Base-by-base conservation (phyloP, 2,113 vertebrate genomes). In the Vulpes vulpes region DNA sequence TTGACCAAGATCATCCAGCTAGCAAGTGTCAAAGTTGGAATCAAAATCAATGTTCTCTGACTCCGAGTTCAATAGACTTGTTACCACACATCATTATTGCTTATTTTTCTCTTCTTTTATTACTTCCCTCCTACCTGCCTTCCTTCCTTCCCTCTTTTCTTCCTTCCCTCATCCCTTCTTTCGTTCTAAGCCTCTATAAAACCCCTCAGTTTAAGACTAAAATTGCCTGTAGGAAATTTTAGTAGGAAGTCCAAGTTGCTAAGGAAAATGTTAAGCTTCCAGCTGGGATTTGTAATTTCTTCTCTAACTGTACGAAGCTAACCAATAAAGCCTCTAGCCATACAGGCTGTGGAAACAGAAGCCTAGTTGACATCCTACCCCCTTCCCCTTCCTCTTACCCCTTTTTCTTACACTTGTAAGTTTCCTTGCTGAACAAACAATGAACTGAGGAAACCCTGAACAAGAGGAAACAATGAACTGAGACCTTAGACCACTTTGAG, bases 191-290 rank as follows among this genome's bases (percentile, higher is more conserved):
- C 27, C 30, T 97, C 80, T 74, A 4, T 65, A 43, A 91, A 94
- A 67, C 2, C 14, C 17, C 8, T 35, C 15, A 65, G 7, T 81
- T 80, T 74, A 94, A 87, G 30, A 78, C 62, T 90, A 64, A 96
- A 85, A 65, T 60, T 93, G 25, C 64, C 43, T 64, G 2, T 32
- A 71, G 32, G 27, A 85, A 59, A 95, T 19, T 67, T 94, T 51
- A 71, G 30, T 7, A 91, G 23, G 15, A 95, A 78, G 16, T 73
- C 49, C 60, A 87, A 86, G 19, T 51, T 32, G 30, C 74, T 90
- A 53, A 92, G 82, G 51, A 87, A 96, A 94, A 53, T 2, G 3
- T 85, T 14, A 94, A 93, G 59, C 23, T 65, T 84, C 73, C 69
- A 94, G 12, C 5, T 92, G 84, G 3, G 17, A 73, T 17, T 69